Evolutionary conservation across 64 coral and sea anemone species (phyloP).

Genomic region (Actinia equina): DNA sequence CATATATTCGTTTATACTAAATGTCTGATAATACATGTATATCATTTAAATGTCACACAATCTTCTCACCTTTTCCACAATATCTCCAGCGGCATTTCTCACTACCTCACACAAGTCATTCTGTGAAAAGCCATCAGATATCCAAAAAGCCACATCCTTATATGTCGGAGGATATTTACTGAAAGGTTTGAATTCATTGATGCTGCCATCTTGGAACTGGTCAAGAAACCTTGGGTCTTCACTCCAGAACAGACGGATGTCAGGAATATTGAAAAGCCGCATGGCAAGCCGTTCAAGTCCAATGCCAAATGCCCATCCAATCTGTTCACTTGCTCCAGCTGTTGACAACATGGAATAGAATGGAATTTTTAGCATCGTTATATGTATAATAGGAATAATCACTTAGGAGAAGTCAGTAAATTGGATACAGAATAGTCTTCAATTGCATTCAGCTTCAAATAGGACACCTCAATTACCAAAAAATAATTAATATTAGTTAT

Average conservation of each 20-base stretch:
- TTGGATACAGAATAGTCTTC: not conserved
- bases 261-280: constrained; percentile 92
- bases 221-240: constrained; percentile 75
- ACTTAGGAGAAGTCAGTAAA: too few relatives aligned
- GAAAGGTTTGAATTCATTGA: constrained; percentile 83
- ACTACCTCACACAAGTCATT: constrained; percentile 92
- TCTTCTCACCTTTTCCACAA: constrained; percentile 85
- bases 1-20: too few relatives aligned
- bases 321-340: constrained; percentile 85
- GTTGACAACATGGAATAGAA: not conserved
- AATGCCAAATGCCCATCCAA: constrained; percentile 97
- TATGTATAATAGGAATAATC: too few relatives aligned
- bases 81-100: constrained; percentile 81
- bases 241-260: constrained; percentile 97
- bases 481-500: too few relatives aligned
- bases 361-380: not conserved
- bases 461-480: too few relatives aligned
- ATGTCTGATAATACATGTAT: too few relatives aligned
- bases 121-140: constrained; percentile 57
- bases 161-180: constrained; percentile 95
- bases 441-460: too few relatives aligned
- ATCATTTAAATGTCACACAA: too few relatives aligned
- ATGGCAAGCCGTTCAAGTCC: constrained; percentile 93
- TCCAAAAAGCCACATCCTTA: constrained; percentile 91
- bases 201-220: constrained; percentile 68